Evolutionary conservation across 2,113 vertebrate species (phyloP), one percentile per base, ranked within the genome.

Genomic region (Serinus canaria): DNA sequence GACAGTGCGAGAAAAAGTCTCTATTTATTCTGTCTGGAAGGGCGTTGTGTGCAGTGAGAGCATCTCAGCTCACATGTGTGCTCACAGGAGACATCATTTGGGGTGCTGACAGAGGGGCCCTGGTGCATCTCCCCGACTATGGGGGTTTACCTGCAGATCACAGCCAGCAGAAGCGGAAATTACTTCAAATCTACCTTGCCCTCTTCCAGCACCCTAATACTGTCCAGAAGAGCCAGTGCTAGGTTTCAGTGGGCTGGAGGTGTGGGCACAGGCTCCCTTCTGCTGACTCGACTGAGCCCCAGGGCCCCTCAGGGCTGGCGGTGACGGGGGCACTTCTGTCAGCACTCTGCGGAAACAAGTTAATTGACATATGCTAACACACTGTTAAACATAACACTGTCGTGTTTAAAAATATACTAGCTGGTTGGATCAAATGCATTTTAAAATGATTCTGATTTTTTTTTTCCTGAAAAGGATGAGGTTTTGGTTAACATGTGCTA

Each of bases 311-410:
- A 22, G 69, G 88, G 81, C 81, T 5, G 5, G 64, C 3, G 2
- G 70, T 6, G 1, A 69, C 0, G 0, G 72, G 74, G 87, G 39
- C 58, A 90, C 82, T 91, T 82, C 88, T 95, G 88, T 94, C 95
- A 95, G 94, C 88, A 28, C 82, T 82, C 84, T 22, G 74, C 2
- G 1, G 95, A 95, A 95, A 95, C 70, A 55, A 91, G 84, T 44
- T 80, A 95, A 95, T 92, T 94, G 91, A 92, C 91, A 83, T 78
- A 92, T 55, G 93, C 91, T 96, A 95, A 96, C 93, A 56, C 1
- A 33, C 78, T 96, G 90, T 94, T 94, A 95, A 97, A 95, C 93
- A 90, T 85, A 95, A 95, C 82, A 91, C 69, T 35, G 62, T 52
- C 7, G 2, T 94, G 91, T 96, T 94, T 96, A 91, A 95, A 94